Conservation (phyloP, 1,140 invertebrate species). For the Pissodes strobi region DNA sequence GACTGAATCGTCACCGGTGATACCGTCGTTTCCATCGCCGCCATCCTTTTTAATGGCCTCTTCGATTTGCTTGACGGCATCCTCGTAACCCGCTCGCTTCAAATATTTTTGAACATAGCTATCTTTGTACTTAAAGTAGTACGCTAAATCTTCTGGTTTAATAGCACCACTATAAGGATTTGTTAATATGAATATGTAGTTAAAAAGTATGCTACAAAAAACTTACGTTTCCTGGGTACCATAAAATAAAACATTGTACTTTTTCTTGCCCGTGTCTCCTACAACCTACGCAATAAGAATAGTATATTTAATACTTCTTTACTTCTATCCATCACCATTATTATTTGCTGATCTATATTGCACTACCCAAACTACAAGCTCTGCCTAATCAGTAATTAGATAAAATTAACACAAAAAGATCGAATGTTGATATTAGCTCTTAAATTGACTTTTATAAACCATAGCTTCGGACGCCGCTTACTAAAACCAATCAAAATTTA, state of each 20-base stretch:
- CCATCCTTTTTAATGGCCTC: constrained; percentile 45
- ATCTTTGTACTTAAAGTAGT: constrained; percentile 61
- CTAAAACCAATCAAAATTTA: no score
- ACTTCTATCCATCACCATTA: no score
- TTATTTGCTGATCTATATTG: no score
- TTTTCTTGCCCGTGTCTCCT: constrained; percentile 71
- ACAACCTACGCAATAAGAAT: no score
- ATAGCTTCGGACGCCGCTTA: no score
- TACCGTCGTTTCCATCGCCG: constrained; percentile 42
- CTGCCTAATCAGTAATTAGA: no score
- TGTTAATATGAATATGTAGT: not conserved
- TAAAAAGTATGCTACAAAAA: not conserved
- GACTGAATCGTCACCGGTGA: not conserved
- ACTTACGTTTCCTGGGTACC: constrained; percentile 92
- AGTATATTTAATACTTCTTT: no score
- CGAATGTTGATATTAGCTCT: no score
- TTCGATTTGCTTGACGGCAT: constrained; percentile 58
- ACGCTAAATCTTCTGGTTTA: constrained; percentile 54
- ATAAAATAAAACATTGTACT: constrained; percentile 92
- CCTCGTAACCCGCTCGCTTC: constrained; percentile 64
- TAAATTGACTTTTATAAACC: no score
- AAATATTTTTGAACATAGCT: constrained; percentile 61
- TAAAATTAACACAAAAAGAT: no score
- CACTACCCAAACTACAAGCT: no score
- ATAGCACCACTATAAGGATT: constrained; percentile 51